A percentile compares a stretch with the other conserved stretches of the same genome.
phyloP scores from a whole-genome alignment of 2,113 vertebrate genomes.

The Illadopsis cleaveri region DNA sequence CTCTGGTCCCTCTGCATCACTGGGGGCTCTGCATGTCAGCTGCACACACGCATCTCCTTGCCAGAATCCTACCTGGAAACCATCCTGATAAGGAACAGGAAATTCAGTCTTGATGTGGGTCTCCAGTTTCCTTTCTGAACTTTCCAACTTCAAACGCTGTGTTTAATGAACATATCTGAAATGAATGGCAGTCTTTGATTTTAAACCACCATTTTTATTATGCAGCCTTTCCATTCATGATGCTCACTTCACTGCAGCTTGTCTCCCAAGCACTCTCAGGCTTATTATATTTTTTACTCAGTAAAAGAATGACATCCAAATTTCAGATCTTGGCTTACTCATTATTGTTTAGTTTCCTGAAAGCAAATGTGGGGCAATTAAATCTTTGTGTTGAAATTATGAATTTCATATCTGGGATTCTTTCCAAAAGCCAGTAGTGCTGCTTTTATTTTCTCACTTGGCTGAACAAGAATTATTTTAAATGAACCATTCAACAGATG shows the following conservation, averaged over 20 bases:
- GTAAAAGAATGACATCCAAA: not conserved
- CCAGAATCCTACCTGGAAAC: not conserved
- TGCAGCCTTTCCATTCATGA: not conserved
- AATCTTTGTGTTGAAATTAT: not conserved
- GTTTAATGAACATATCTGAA: not conserved
- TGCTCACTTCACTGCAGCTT: not conserved
- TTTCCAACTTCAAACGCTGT: not conserved
- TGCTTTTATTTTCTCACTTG: slow-evolving; percentile 11
- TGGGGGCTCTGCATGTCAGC: not conserved
- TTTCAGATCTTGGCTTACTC: not conserved
- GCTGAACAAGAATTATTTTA: slow-evolving; percentile 4
- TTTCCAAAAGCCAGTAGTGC: not conserved
- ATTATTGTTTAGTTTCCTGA: not conserved
- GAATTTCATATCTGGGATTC: slow-evolving; percentile 7
- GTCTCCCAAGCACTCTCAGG: not conserved
- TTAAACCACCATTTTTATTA: not conserved
- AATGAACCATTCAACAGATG: not conserved
- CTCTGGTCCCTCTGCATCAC: not conserved
- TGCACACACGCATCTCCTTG: rapidly evolving
- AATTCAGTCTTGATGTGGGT: not conserved
- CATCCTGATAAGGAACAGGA: not conserved
- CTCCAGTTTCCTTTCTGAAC: not conserved
- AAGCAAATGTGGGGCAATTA: not conserved
- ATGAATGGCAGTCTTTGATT: not conserved
- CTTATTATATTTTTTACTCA: not conserved